Base-by-base conservation (phyloP, 2,888 invertebrate genomes). In the Sthenelais limicola region DNA sequence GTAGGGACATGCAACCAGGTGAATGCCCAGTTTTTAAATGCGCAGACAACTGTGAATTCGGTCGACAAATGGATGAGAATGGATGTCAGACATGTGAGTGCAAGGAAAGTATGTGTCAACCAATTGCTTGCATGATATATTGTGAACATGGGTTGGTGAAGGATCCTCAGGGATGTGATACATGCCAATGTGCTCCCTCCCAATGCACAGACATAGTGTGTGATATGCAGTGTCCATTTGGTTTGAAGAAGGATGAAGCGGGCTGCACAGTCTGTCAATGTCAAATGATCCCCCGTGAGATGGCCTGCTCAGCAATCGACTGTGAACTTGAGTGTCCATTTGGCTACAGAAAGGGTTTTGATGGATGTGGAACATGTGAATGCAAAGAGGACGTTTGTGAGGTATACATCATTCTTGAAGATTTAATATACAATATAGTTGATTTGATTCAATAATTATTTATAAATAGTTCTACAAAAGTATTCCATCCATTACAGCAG, bases 291-390 rank as follows among this genome's bases (percentile, higher is more conserved):
- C 4, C 2, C 1, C n/a, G 1, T 3, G 26, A 35, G 12, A 5
- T 24, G 5, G 4, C n/a, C 5, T 35, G 38, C 35, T 51, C 15
- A 1, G 30, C 30, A 24, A 1, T 2, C 4, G 24, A 62, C 68
- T 77, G 77, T 66, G 56, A 67, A 38, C 47, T 76, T 35, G 48
- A 51, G 33, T 77, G 77, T 73, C 70, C 62, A 9, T 52, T 54
- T 38, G 77, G 77, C 18, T 76, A 49, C 54, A 47, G 67, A 15
- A 48, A 71, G 3, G 69, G 72, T 3, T n/a, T 21, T n/a, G 74
- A 76, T 32, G 69, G 69, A 1, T 69, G 69, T 26, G 9, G 5
- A 1, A 28, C n/a, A 3, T 69, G 69, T 26, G 30, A 52, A n/a
- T 69, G 69, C 35, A 21, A 48, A 28, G 62, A 62, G 38, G 15